Base-by-base conservation (phyloP, 2,797 vertebrate species). In the Taeniopygia guttata region DNA sequence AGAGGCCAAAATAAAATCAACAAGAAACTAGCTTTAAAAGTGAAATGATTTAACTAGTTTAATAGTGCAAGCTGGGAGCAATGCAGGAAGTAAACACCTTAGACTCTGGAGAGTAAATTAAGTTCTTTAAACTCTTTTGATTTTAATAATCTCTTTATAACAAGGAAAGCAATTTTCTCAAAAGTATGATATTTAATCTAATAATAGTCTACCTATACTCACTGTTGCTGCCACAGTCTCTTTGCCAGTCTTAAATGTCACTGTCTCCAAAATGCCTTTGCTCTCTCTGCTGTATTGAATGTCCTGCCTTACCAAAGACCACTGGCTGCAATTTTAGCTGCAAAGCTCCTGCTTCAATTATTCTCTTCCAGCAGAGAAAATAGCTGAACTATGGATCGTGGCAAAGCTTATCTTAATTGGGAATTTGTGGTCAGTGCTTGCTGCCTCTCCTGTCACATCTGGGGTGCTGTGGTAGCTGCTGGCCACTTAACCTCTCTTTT, bases 1-100 rank as follows among this genome's bases (percentile, higher is more conserved):
- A 91, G 51, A 93, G 73, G 54, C 38, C 49, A 48, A 89, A 94
- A 95, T 92, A 89, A 92, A 92, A 94, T 89, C 73, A 91, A 63
- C 56, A 17, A 90, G 90, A 84, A 92, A 76, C 70, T 76, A 79
- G 42, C 49, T 6, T 29, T 84, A 60, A 76, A 93, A 89, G 42
- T 74, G 59, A 82, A 94, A 84, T 14, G 48, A 49, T 32, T 55
- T 70, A 70, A 63, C 80, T 76, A 38, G 69, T 84, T 93, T 89
- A 86, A 90, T 63, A 87, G 74, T 36, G 70, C 59, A 84, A 93
- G 62, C 58, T 75, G 85, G 73, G 87, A 95, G 51, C 79, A 90
- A 81, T 69, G 63, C 43, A 90, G 67, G 70, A 88, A 90, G 54
- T n/a, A 94, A 95, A 89, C 74, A 87, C 70, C 67, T 90, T 49